Conservation (phyloP, 35 echinoderm and acorn worm genomes). For the Lytechinus pictus region DNA sequence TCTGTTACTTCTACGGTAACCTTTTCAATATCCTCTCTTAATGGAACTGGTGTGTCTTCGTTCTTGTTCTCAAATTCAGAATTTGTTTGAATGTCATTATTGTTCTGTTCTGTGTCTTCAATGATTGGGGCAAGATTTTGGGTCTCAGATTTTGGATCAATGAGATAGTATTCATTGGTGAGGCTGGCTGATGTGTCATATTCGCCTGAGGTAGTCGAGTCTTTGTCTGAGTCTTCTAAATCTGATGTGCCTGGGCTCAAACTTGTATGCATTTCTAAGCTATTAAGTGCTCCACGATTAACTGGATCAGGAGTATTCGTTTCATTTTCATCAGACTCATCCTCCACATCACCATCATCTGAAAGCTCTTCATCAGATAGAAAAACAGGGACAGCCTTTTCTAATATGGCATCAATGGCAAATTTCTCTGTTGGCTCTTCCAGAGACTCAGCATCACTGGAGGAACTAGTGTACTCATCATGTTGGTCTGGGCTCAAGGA, state of each 20-base stretch:
- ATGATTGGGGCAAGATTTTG: conserved; percentile 25
- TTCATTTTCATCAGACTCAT: not conserved
- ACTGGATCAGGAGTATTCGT: not conserved
- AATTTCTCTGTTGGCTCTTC: not conserved
- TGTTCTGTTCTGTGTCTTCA: conserved; percentile 20
- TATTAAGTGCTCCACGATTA: not conserved
- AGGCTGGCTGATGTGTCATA: not conserved
- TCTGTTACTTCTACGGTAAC: not conserved
- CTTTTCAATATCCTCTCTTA: not conserved
- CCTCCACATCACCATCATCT: conserved; percentile 38
- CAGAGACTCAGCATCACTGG: conserved; percentile 44
- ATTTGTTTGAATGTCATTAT: not conserved
- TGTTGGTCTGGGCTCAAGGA: not conserved
- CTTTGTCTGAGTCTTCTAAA: conserved; percentile 28
- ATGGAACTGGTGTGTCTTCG: conserved; percentile 1
- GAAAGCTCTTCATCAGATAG: conserved; percentile 37
- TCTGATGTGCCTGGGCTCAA: not conserved
- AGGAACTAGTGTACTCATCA: conserved; percentile 15
- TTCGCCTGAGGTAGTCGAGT: conserved; percentile 33
- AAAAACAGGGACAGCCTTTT: conserved; percentile 17
- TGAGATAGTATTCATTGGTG: conserved; percentile 26
- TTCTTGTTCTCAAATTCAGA: not conserved
- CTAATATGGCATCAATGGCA: conserved; percentile 20
- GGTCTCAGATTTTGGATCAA: not conserved
- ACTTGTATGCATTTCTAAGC: not conserved